Conservation (phyloP, 1,140 invertebrate genomes). For the Amphibalanus amphitrite region DNA sequence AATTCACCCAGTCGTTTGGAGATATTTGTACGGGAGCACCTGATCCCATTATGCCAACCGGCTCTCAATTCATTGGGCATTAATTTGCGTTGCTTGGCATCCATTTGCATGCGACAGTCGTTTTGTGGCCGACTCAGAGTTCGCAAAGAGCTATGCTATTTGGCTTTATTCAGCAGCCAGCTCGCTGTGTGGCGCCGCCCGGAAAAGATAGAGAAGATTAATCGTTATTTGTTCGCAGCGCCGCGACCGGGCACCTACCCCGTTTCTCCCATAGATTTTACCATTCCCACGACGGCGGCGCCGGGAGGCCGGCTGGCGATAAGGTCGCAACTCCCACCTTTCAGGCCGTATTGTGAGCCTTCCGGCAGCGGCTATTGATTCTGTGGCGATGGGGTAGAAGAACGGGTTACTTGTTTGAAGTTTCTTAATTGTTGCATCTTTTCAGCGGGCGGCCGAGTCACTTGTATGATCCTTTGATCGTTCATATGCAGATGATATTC, state of each 20-base stretch:
- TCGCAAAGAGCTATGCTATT: neutral
- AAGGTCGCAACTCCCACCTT: neutral
- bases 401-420: slow-evolving; percentile 1
- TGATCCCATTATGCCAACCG: neutral
- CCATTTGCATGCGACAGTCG: neutral
- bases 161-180: neutral
- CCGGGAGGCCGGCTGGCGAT: neutral
- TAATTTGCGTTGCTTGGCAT: neutral
- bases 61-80: neutral
- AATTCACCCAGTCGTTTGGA: neutral
- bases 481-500: neutral
- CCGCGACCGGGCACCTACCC: neutral
- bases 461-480: neutral
- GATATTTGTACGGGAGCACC: neutral
- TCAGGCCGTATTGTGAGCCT: neutral
- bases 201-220: neutral
- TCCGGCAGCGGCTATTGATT: neutral
- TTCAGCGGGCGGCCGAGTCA: neutral
- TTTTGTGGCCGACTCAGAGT: neutral
- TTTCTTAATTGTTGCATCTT: slow-evolving; percentile 1
- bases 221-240: neutral
- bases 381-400: neutral
- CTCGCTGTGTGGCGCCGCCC: neutral
- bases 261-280: neutral
- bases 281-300: neutral